phyloP scores from a whole-genome alignment of 2,113 vertebrate genomes.

The Natator depressus region DNA sequence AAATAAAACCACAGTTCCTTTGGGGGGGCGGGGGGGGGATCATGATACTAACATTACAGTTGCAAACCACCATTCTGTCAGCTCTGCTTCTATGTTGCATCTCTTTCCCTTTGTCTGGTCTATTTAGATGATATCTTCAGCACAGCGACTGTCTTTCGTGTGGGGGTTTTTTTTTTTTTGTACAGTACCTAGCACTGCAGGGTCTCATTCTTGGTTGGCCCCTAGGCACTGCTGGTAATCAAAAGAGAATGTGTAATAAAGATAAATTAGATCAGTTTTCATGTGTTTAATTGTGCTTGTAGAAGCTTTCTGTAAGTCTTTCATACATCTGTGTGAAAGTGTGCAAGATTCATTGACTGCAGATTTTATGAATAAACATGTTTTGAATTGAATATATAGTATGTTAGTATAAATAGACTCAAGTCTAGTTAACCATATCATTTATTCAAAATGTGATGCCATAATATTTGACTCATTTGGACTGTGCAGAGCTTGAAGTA shows the following conservation, averaged over 20 bases:
- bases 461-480: too few species aligned
- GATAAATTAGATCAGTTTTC: conserved; percentile 22
- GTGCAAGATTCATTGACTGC: neutral
- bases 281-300: neutral
- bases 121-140: neutral
- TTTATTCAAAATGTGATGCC: too few species aligned
- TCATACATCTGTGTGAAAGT: conserved; percentile 3
- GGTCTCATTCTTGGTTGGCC: neutral
- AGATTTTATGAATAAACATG: neutral
- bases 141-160: neutral
- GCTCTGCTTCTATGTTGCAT: neutral
- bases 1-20: neutral
- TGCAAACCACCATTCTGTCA: neutral
- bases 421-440: too few species aligned
- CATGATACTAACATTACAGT: neutral
- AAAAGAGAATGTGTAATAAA: neutral
- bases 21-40: too few species aligned
- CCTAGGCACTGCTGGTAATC: neutral
- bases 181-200: neutral
- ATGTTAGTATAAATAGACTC: too few species aligned
- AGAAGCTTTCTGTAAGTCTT: conserved; percentile 4
- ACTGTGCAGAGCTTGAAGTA: too few species aligned
- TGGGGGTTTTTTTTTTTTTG: neutral
- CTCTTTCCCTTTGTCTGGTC: neutral
- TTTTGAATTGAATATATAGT: too few species aligned